phyloP scores from a whole-genome alignment of 2,797 vertebrate genomes.

The Cirrhinus molitorella region DNA sequence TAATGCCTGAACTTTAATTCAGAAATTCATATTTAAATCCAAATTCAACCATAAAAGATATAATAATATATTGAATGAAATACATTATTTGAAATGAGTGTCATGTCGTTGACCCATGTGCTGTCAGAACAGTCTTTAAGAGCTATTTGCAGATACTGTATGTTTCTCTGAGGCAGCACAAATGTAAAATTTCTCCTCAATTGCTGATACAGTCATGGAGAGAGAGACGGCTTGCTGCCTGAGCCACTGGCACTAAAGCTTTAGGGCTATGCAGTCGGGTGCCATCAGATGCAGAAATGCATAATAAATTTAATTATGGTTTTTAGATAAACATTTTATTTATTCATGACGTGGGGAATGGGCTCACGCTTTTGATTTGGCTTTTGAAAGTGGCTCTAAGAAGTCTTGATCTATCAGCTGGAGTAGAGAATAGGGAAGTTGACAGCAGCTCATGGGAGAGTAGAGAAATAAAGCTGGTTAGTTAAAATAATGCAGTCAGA shows the following conservation, averaged over 20 bases:
- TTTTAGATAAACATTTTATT: slow-evolving; percentile 53
- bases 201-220: background rate
- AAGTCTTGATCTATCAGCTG: slow-evolving; percentile 18
- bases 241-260: background rate
- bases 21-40: too few species aligned
- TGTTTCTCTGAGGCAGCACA: background rate
- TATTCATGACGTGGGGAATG: slow-evolving; percentile 33
- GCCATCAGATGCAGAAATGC: slow-evolving; percentile 49
- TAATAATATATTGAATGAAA: too few species aligned
- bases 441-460: background rate
- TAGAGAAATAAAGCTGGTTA: slow-evolving; percentile 53
- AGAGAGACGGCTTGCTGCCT: slow-evolving; percentile 2
- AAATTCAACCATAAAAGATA: too few species aligned
- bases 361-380: slow-evolving; percentile 1
- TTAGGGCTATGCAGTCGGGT: background rate
- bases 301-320: slow-evolving; percentile 47
- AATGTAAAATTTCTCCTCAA: background rate
- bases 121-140: background rate
- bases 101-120: background rate
- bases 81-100: background rate
- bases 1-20: background rate
- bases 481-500: slow-evolving; percentile 46
- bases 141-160: background rate
- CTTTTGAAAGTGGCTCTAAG: slow-evolving; percentile 26
- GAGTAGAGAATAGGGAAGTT: background rate